These are phyloP conservation scores for Cyprinodon brontotheroides DNA, from an alignment of 2,113 vertebrate species.

Conservation along the genomic window DNA sequence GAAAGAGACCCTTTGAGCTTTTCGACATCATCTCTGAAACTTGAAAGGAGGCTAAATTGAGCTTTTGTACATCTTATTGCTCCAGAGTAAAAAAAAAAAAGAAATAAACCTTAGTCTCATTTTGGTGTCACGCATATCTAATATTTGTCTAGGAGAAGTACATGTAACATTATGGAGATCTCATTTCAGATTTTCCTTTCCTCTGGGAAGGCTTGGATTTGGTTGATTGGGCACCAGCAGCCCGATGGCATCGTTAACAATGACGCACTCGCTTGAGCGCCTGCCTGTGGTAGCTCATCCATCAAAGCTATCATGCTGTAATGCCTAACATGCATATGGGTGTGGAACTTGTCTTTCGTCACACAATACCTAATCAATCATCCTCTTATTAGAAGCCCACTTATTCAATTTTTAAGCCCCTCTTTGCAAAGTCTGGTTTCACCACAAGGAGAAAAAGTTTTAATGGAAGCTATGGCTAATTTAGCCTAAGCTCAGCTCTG, in stretches of 20 bases:
- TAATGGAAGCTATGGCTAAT: slow-evolving; percentile 63
- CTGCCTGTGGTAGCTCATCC: slow-evolving; percentile 27
- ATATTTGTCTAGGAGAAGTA: too few species aligned
- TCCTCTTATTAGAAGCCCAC: slow-evolving; percentile 28
- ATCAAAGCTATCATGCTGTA: slow-evolving; percentile 27
- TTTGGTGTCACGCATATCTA: too few species aligned
- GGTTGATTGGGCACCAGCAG: slow-evolving; percentile 52
- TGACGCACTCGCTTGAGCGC: slow-evolving; percentile 48
- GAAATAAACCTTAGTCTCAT: too few species aligned
- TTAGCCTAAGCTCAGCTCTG: slow-evolving; percentile 53
- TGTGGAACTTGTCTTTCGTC: slow-evolving; percentile 28
- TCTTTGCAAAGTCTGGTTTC: slow-evolving; percentile 8
- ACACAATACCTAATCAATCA: slow-evolving; percentile 42
- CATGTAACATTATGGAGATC: too few species aligned
- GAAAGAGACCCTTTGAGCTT: too few species aligned
- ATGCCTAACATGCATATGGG: slow-evolving; percentile 30
- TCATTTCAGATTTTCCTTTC: too few species aligned
- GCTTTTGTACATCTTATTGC: too few species aligned
- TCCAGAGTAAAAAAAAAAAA: too few species aligned
- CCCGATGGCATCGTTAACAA: slow-evolving; percentile 54
- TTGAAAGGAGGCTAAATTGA: too few species aligned
- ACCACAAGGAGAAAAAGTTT: slow-evolving; percentile 37
- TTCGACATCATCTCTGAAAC: too few species aligned
- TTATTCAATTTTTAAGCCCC: slow-evolving; percentile 40
- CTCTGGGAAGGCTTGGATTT: slow-evolving; percentile 49